Evolutionary conservation across 2,113 vertebrate genomes (phyloP), one percentile per base, ranked within the genome.

Genomic region (Sceloporus undulatus): DNA sequence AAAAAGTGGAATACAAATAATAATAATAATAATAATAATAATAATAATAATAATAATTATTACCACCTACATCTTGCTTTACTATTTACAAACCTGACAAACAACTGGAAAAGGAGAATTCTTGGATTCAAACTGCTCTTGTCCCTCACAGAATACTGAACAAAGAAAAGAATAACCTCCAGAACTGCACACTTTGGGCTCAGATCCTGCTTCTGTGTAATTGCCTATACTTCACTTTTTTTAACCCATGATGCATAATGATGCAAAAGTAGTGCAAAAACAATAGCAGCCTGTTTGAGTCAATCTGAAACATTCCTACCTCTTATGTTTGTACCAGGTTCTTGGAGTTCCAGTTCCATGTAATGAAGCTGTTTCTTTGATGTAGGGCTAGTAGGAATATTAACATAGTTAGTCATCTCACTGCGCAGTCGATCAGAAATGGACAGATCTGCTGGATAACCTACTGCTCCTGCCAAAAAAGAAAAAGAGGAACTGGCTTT

Each of bases 331-430:
- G 94, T 91, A 16, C 94, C 88, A 0, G 94, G 90, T 62, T 96
- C 97, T 59, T 95, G 97, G 87, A 98, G 97, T 90, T 98, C 97
- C 93, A 98, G 91, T 92, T 98, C 97, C 91, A 97, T 95, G 93
- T 98, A 98, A 90, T 98, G 97, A 73, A 97, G 97, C 89, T 98
- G 97, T 91, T 95, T 95, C 84, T 97, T 97, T 83, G 96, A 95
- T 54, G 95, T 91, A 7, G 97, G 97, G 91, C 97, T 98, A 90
- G 96, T 90, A 14, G 98, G 98, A 95, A 99, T 95, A 95, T 98
- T 99, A 79, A 97, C 95, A 62, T 84, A 89, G 4, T 52, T 85
- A 11, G 88, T 66, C 77, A 23, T 19, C 70, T 87, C 83, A 0
- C 68, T 3, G 27, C 34, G 1, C 2, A 5, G 23, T 62, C 65